Evolutionary conservation across 2,888 invertebrate species (phyloP).

Genomic region (Theretra japonica): DNA sequence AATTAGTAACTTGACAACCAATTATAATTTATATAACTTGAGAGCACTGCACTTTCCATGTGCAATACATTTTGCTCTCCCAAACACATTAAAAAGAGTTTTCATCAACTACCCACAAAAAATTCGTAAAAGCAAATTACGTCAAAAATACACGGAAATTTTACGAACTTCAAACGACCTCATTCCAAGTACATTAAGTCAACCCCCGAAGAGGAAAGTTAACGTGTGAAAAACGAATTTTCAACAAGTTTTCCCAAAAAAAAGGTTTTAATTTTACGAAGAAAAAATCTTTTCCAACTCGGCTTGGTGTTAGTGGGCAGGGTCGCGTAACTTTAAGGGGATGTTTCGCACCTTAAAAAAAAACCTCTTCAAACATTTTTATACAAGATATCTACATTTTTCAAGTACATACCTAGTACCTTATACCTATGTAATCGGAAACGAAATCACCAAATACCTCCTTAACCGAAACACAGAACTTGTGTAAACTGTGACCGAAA

Average conservation of each 20-base stretch:
- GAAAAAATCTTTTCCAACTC: neutral
- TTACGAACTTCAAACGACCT: neutral
- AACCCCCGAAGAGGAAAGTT: constrained; percentile 9
- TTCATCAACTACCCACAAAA: neutral
- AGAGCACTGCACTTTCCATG: too few relatives aligned
- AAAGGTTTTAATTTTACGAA: constrained; percentile 14
- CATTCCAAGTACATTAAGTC: constrained; percentile 13
- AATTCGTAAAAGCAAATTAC: neutral
- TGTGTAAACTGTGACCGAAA: neutral
- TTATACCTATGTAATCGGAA: neutral
- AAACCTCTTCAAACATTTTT: too few relatives aligned
- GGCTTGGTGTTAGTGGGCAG: neutral
- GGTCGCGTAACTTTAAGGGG: neutral
- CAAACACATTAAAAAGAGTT: neutral
- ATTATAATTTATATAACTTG: too few relatives aligned
- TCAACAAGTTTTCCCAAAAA: constrained; percentile 15
- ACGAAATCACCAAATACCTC: neutral
- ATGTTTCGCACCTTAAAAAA: neutral
- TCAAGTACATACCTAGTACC: neutral
- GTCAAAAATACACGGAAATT: neutral
- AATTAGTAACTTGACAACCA: too few relatives aligned
- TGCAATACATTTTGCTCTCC: too few relatives aligned
- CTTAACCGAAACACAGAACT: neutral
- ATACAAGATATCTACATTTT: neutral
- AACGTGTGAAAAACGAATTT: constrained; percentile 18